Conservation (phyloP, 1,140 invertebrate species). For the Latrodectus geometricus region DNA sequence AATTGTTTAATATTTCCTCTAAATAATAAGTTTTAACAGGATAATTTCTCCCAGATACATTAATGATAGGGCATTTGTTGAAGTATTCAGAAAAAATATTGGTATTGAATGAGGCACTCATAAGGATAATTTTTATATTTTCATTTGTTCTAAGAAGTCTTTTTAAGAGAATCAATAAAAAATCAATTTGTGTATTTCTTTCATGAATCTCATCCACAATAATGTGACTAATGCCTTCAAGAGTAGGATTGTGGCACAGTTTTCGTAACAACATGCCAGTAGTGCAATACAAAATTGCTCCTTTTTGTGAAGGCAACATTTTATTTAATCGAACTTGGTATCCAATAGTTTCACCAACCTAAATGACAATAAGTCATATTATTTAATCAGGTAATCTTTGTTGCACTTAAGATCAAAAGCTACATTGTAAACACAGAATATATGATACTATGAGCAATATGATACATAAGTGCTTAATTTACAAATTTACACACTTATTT, state of each 20-base stretch:
- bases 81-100: constrained; percentile 93
- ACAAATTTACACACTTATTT: no score
- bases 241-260: constrained; percentile 74
- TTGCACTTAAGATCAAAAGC: no score
- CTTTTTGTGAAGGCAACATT: constrained; percentile 67
- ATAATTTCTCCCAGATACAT: constrained; percentile 94
- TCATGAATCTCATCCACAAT: constrained; percentile 96
- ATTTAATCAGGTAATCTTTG: no score
- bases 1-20: constrained; percentile 67
- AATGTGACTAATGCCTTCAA: constrained; percentile 85
- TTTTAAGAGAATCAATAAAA: constrained; percentile 87
- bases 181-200: constrained; percentile 92
- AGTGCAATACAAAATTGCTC: constrained; percentile 86
- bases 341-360: constrained; percentile 82
- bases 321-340: constrained; percentile 82
- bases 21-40: constrained; percentile 92
- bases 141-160: constrained; percentile 73
- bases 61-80: constrained; percentile 81
- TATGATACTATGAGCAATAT: no score
- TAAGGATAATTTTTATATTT: constrained; percentile 83
- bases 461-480: no score
- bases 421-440: no score
- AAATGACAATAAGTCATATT: constrained; percentile 68
- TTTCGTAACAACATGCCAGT: constrained; percentile 78
- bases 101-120: constrained; percentile 98